A percentile compares a stretch with the other conserved stretches of the same genome.
Evolutionary conservation across 2,797 vertebrate species (phyloP).

Genomic region (Echiichthys vipera): DNA sequence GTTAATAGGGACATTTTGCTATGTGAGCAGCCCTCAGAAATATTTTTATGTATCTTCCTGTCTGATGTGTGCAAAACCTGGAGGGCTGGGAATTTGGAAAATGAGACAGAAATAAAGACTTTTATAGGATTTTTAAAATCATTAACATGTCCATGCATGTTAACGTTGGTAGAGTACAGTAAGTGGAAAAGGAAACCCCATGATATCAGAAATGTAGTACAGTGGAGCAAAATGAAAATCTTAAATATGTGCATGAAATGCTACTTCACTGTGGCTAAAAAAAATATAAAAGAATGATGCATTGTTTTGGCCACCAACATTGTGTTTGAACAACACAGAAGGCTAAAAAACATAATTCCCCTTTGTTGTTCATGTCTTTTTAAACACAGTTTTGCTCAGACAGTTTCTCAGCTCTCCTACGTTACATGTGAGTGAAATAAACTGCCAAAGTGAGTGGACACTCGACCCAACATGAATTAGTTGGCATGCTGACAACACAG

Average conservation of each 20-base stretch:
- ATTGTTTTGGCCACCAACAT: not conserved
- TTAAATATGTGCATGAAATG: not conserved
- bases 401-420: not conserved
- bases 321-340: not conserved
- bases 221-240: not conserved
- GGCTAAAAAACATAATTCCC: not conserved
- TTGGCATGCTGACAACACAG: constrained; percentile 35
- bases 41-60: constrained; percentile 5
- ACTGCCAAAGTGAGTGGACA: constrained; percentile 11
- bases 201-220: not conserved
- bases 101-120: too few species aligned
- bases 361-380: not conserved
- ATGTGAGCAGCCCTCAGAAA: not conserved
- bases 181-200: not conserved
- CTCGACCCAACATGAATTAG: constrained; percentile 37
- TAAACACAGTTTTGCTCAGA: not conserved
- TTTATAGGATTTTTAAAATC: too few species aligned
- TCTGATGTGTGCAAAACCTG: not conserved
- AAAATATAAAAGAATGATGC: not conserved
- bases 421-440: constrained; percentile 13
- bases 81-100: constrained; percentile 1
- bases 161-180: not conserved
- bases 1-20: constrained; percentile 23
- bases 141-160: not conserved
- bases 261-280: not conserved